Evolutionary conservation across 2,113 vertebrate species (phyloP), one percentile per base, ranked within the genome.

Genomic region (Neolamprologus ventralis): DNA sequence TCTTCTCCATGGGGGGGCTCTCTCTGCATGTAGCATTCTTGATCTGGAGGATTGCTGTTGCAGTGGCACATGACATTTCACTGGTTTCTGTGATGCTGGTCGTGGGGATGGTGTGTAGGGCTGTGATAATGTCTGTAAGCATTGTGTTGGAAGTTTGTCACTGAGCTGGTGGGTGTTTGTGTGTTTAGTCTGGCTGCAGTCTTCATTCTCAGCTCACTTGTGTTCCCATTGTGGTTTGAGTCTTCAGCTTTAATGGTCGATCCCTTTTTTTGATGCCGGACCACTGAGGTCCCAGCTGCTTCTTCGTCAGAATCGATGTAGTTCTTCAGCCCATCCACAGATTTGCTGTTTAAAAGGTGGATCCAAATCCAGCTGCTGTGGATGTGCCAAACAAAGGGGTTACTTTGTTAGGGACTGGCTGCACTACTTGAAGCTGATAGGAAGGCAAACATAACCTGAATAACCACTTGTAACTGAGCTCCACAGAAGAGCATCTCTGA

Each of bases 201-300:
- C 45, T 78, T 51, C 45, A 51, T 49, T 1, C 10, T 78, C 71
- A 1, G 42, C 42, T 49, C 16, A 49, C 42, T 78, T 31, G 3
- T 13, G 17, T 8, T n/a, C 17, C 45, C 26, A 13, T 28, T 78
- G 2, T 78, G 17, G 16, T 75, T 78, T 78, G 45, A 78, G 26
- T 49, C 71, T 9, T 47, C 45, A 31, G 45, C 26, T 12, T 78
- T 31, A 19, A 78, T 51, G 4, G 10, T 33, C 7, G 4, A 26
- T 31, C 26, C 23, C 23, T 75, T 12, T 31, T 47, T 19, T 19
- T 78, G 7, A 33, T 51, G 73, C 2, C 2, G 6, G 9, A 75
- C 23, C 3, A 31, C 45, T 51, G 45, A 51, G 73, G 73, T 51
- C 9, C 73, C 45, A 78, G 73, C 42, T 49, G 73, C 45, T 78